Conservation (phyloP, 2,888 invertebrate species). For the Neuroscelio doddi region DNA sequence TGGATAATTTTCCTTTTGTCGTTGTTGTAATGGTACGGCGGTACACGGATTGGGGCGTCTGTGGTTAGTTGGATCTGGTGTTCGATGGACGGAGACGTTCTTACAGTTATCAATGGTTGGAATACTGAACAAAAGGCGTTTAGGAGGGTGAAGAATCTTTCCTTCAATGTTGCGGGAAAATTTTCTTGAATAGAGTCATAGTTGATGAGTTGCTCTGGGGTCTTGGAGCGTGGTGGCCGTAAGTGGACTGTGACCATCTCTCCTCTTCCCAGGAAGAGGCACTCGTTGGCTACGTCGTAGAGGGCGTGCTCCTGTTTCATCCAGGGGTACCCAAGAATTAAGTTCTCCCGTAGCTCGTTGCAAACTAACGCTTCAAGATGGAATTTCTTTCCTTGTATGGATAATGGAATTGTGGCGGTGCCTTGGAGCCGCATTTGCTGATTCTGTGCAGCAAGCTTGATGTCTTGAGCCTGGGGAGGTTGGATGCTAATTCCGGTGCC, state of each 20-base stretch:
- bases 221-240: background rate
- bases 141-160: background rate
- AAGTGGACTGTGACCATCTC: background rate
- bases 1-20: constrained; percentile 12
- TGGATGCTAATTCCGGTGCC: too few relatives aligned
- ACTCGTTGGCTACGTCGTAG: constrained; percentile 4
- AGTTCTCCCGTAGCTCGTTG: background rate
- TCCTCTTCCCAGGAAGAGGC: background rate
- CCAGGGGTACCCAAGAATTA: constrained; percentile 27
- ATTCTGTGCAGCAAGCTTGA: constrained; percentile 7
- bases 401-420: background rate
- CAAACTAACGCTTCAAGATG: constrained; percentile 15
- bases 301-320: constrained; percentile 6
- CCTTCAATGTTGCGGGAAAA: background rate
- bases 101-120: background rate
- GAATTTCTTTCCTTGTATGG: constrained; percentile 4
- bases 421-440: too few relatives aligned
- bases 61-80: constrained; percentile 21
- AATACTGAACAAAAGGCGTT: background rate
- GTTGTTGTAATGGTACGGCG: constrained; percentile 15
- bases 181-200: background rate
- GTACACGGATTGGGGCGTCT: constrained; percentile 11
- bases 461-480: background rate
- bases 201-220: background rate
- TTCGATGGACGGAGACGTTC: constrained; percentile 2